Conservation (phyloP, 2,797 vertebrate genomes). For the Mormyrops boulengeri region DNA sequence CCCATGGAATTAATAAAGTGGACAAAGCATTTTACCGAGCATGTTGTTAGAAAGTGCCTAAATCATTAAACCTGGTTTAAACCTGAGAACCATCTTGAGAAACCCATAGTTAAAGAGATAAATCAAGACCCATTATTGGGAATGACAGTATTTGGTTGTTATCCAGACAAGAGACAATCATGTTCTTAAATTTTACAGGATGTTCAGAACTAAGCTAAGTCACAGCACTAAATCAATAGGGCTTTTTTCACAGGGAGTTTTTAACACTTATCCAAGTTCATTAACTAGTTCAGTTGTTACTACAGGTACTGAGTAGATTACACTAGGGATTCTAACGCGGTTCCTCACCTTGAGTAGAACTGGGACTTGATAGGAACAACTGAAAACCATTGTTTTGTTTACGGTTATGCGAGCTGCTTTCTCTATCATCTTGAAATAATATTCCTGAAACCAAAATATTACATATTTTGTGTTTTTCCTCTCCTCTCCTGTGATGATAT, state of each 20-base stretch:
- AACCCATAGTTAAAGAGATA: too few relatives aligned
- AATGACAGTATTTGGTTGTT: not conserved
- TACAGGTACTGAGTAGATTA: not conserved
- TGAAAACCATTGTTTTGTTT: not conserved
- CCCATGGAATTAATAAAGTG: not conserved
- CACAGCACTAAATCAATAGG: not conserved
- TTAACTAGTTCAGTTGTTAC: not conserved
- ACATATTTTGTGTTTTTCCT: not conserved
- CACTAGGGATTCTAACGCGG: not conserved
- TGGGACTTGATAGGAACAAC: not conserved
- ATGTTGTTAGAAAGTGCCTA: not conserved
- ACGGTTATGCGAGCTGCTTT: not conserved
- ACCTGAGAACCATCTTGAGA: conserved; percentile 8
- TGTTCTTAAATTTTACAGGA: not conserved
- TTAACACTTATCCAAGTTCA: not conserved
- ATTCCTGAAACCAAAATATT: not conserved
- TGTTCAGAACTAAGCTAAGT: not conserved
- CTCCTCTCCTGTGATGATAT: not conserved
- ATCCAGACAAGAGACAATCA: not conserved
- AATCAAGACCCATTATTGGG: not conserved
- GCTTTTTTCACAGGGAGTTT: not conserved
- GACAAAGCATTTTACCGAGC: not conserved
- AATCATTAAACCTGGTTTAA: not conserved
- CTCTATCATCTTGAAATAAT: not conserved
- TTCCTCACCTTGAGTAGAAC: not conserved